Evolutionary conservation across 1,140 invertebrate genomes (phyloP).

Genomic region (Sminthurinus signatus): DNA sequence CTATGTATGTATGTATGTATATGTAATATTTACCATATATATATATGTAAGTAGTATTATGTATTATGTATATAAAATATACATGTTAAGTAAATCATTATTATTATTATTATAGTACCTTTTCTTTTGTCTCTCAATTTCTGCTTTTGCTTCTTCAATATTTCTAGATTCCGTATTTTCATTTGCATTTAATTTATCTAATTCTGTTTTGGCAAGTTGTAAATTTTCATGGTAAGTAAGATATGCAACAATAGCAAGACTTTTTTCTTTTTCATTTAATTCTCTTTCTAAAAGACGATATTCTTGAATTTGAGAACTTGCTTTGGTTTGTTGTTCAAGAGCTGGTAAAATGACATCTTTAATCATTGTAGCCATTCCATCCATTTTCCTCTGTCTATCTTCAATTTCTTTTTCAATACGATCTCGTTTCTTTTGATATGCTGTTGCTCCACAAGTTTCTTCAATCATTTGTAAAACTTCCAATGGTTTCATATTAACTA

Average conservation of each 20-base stretch:
- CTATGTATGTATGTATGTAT: too few relatives aligned
- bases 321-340: background rate
- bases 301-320: background rate
- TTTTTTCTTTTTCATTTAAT: slow-evolving; percentile 7
- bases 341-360: slow-evolving; percentile 3
- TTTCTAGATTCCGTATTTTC: slow-evolving; percentile 42
- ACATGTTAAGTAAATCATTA: too few relatives aligned
- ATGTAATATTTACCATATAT: too few relatives aligned
- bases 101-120: too few relatives aligned
- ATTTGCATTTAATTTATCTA: slow-evolving; percentile 24
- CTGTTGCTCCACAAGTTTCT: slow-evolving; percentile 95
- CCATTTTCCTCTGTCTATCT: slow-evolving; percentile 87
- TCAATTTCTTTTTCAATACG: slow-evolving; percentile 79
- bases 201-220: background rate
- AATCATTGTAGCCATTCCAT: slow-evolving; percentile 74
- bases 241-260: slow-evolving; percentile 2
- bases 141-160: slow-evolving; percentile 5
- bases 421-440: slow-evolving; percentile 94
- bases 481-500: slow-evolving; percentile 96
- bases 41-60: too few relatives aligned
- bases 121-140: slow-evolving; percentile 45
- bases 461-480: slow-evolving; percentile 99
- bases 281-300: slow-evolving; percentile 5
- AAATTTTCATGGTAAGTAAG: background rate
- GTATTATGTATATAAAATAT: too few relatives aligned